phyloP scores from a whole-genome alignment of 2,797 vertebrate species.

The Myiotriccus ornatus region DNA sequence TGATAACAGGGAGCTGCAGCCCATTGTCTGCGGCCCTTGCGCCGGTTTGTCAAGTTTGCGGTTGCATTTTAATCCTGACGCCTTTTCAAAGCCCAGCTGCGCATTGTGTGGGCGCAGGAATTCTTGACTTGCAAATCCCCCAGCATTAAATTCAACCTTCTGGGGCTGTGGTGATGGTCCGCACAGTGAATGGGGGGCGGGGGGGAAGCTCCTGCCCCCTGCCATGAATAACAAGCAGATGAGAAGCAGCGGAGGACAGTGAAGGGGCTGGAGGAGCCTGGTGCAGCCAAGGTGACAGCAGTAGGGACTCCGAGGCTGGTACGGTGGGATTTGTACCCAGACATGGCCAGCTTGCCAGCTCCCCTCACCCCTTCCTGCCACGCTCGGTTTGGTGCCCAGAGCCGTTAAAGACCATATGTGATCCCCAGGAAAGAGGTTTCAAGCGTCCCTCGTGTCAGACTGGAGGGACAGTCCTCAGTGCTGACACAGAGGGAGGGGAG shows the following conservation, averaged over 20 bases:
- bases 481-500: neutral
- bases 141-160: conserved; percentile 67
- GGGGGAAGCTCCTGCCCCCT: conserved; percentile 35
- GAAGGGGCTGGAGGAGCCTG: neutral
- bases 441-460: neutral
- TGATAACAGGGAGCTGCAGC: conserved; percentile 47
- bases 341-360: neutral
- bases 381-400: neutral
- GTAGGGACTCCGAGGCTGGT: neutral
- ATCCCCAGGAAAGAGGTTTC: neutral
- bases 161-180: conserved; percentile 41
- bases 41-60: conserved; percentile 57
- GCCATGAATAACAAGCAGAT: conserved; percentile 66
- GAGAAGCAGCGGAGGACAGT: conserved; percentile 27
- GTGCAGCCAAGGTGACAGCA: conserved; percentile 25
- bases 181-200: neutral
- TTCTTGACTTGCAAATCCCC: conserved; percentile 68
- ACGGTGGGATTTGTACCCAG: neutral
- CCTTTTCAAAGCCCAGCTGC: conserved; percentile 63
- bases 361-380: neutral
- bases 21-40: conserved; percentile 48
- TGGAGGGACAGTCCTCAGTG: rapidly evolving
- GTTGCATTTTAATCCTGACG: conserved; percentile 63
- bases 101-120: conserved; percentile 63
- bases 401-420: neutral